Evolutionary conservation across 2,888 invertebrate species (phyloP).

Genomic region (Glyphotaelius pellucidus): DNA sequence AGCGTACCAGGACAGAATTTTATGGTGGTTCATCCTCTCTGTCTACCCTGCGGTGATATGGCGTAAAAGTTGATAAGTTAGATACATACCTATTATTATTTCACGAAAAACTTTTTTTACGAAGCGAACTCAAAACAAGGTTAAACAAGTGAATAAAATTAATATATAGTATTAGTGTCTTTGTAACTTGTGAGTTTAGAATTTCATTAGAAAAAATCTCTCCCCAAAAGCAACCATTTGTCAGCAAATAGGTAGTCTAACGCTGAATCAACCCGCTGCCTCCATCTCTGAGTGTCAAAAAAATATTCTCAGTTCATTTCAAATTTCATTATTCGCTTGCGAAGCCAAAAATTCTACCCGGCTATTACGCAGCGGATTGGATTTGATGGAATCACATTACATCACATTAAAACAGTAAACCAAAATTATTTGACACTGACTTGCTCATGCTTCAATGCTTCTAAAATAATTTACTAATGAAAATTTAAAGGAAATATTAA

Average conservation of each 20-base stretch:
- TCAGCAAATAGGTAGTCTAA: neutral
- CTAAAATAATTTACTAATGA: neutral
- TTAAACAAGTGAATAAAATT: neutral
- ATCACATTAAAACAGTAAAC: neutral
- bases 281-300: neutral
- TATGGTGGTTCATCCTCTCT: too few species aligned
- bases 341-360: conserved; percentile 3
- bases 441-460: neutral
- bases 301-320: conserved; percentile 22
- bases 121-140: neutral
- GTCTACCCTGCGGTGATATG: too few species aligned
- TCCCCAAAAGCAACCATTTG: neutral
- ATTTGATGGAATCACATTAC: conserved; percentile 23
- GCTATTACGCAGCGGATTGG: conserved; percentile 4
- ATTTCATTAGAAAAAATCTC: neutral
- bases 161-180: neutral
- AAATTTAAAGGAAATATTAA: neutral
- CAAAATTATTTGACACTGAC: neutral
- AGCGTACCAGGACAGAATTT: too few species aligned
- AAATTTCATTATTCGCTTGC: conserved; percentile 22
- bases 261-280: neutral
- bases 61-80: too few species aligned
- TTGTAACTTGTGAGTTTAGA: neutral
- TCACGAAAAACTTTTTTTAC: too few species aligned
- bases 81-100: neutral